Evolutionary conservation across 2,797 vertebrate genomes (phyloP).

Genomic region (Triplophysa yarkandensis): DNA sequence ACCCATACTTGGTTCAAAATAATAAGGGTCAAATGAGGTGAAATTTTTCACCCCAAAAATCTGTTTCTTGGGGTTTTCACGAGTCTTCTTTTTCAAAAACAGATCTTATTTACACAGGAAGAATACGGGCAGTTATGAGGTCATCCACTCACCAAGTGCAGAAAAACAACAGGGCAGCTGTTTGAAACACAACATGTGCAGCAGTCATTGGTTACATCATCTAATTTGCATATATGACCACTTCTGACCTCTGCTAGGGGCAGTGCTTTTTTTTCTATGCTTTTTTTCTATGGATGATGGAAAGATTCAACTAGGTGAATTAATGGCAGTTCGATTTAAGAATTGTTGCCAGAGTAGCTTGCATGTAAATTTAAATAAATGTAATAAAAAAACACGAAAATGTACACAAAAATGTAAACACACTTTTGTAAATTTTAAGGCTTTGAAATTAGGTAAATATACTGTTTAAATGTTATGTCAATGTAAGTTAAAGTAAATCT

Average conservation of each 20-base stretch:
- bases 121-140: neutral
- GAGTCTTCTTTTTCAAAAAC: neutral
- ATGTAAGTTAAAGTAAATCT: too few species aligned
- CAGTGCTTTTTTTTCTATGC: neutral
- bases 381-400: constrained; percentile 55
- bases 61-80: neutral
- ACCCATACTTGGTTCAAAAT: constrained; percentile 3
- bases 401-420: too few species aligned
- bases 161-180: constrained; percentile 15
- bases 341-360: constrained; percentile 4
- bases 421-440: too few species aligned
- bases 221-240: constrained; percentile 15
- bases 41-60: neutral
- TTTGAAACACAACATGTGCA: neutral
- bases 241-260: neutral
- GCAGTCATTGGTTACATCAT: constrained; percentile 3
- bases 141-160: neutral
- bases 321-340: neutral
- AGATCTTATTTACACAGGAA: constrained; percentile 13
- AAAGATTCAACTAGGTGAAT: constrained; percentile 89
- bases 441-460: too few species aligned
- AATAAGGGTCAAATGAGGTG: constrained; percentile 13
- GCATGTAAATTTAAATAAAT: constrained; percentile 76
- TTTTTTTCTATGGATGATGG: constrained; percentile 52
- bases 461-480: too few species aligned